Evolutionary conservation across 2,888 invertebrate genomes (phyloP), one percentile per base, ranked within the genome.

Genomic region (Amiota mariae): DNA sequence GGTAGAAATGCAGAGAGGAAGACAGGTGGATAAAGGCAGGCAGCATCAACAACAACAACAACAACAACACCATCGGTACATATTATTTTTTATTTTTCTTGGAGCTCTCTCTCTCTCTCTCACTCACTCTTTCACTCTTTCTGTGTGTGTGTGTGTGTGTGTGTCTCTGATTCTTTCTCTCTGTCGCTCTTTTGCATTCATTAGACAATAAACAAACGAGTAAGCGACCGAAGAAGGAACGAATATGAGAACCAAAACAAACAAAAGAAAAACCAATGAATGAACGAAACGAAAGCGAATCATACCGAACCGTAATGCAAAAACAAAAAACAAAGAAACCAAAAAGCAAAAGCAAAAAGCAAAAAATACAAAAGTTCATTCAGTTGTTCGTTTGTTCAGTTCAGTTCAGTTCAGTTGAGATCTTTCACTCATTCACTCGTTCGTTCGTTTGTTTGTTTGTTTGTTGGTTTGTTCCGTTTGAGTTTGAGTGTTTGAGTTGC

Each of bases 181-280:
- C n/a, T 54, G 9, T 54, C 54, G 12, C 54, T 54, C n/a, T 54
- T 12, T 54, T 54, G 13, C 13, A 3, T 18, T 57, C 57, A 15
- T 18, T 13, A 15, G 15, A 57, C 12, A 64, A 63, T 36, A 66
- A 66, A 47, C 66, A 66, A 66, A 66, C 18, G n/a, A 36, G 13
- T 12, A 64, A 47, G 11, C 12, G 11, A 64, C 8, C 64, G 46
- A 64, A 64, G 13, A 66, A 61, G 61, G 18, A 48, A 71, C 63
- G 71, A 71, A 71, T 15, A 12, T 71, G 71, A 46, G 66, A 72
- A 72, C 56, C 72, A 72, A 72, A 72, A 72, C 72, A 72, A 72
- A 72, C 72, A 72, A 72, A 72, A 64, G 8, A 24, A 66, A 72
- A 64, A 63, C 11, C 18, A 20, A 61, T 36, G 36, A 24, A 24